Evolutionary conservation across 2,888 invertebrate species (phyloP).

Genomic region (Caenorhabditis becei): DNA sequence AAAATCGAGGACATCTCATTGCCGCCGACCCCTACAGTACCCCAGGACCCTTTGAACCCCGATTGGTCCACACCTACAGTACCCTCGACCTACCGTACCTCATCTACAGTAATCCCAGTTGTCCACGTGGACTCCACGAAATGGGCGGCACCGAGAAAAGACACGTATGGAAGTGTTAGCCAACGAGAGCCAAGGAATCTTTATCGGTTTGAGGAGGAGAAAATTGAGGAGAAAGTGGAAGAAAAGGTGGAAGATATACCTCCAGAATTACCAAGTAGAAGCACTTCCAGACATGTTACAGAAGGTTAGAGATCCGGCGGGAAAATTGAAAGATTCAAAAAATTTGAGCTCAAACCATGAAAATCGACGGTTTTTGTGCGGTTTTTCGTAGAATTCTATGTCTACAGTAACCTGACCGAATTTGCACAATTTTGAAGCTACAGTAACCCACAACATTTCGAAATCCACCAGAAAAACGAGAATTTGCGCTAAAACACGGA

Average conservation of each 20-base stretch:
- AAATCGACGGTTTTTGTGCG: too few species aligned
- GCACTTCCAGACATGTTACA: slow-evolving; percentile 17
- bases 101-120: slow-evolving; percentile 22
- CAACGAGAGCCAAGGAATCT: slow-evolving; percentile 31
- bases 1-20: slow-evolving; percentile 37
- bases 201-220: slow-evolving; percentile 35
- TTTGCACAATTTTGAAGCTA: neutral
- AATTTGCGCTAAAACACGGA: too few species aligned
- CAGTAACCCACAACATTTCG: neutral
- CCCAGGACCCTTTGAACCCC: slow-evolving; percentile 32
- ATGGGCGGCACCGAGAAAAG: slow-evolving; percentile 33
- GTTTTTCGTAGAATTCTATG: too few species aligned
- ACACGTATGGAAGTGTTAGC: slow-evolving; percentile 14
- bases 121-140: neutral
- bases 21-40: neutral
- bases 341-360: too few species aligned
- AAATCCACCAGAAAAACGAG: neutral
- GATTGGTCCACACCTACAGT: slow-evolving; percentile 34
- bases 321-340: too few species aligned
- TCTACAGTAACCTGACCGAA: too few species aligned
- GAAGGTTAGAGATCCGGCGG: neutral
- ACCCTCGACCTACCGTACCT: slow-evolving; percentile 8
- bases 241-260: slow-evolving; percentile 8
- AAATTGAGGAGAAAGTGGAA: neutral
- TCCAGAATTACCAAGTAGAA: slow-evolving; percentile 46